These are phyloP conservation scores for Ancistrus triradiatus DNA, from an alignment of 2,113 vertebrate species.

Conservation along the genomic window DNA sequence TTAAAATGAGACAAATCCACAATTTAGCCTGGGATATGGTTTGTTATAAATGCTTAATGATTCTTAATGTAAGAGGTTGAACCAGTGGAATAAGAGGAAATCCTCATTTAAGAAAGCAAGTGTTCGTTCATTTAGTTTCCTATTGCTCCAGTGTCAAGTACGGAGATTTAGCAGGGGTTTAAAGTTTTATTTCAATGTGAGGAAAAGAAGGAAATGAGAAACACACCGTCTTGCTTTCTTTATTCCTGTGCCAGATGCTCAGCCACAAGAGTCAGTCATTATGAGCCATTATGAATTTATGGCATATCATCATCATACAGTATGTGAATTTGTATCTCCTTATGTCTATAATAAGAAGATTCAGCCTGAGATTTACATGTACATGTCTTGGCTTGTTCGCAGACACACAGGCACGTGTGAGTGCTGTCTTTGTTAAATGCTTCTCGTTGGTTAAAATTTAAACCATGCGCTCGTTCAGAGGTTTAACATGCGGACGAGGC, in stretches of 20 bases:
- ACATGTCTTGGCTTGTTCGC: slow-evolving; percentile 6
- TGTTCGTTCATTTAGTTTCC: neutral
- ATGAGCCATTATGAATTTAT: neutral
- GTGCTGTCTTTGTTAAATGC: slow-evolving; percentile 25
- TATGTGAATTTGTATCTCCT: neutral
- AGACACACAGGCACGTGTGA: slow-evolving; percentile 14
- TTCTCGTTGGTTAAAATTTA: slow-evolving; percentile 64
- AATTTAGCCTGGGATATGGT: neutral
- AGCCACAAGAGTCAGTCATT: too few relatives aligned
- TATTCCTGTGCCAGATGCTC: neutral
- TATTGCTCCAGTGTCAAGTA: too few relatives aligned
- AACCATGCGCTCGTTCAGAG: slow-evolving; percentile 54
- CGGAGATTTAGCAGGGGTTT: too few relatives aligned
- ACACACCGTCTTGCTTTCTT: too few relatives aligned
- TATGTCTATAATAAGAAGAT: neutral
- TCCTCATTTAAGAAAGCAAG: too few relatives aligned
- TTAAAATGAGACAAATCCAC: neutral
- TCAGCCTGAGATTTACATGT: neutral
- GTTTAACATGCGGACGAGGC: slow-evolving; percentile 67
- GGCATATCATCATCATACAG: neutral
- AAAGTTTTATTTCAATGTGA: too few relatives aligned
- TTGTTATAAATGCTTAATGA: neutral
- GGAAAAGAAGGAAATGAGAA: too few relatives aligned
- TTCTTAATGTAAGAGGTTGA: neutral
- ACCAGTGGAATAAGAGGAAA: neutral